Evolutionary conservation across 2,888 invertebrate species (phyloP).

Genomic region (Epinotia bilunana): DNA sequence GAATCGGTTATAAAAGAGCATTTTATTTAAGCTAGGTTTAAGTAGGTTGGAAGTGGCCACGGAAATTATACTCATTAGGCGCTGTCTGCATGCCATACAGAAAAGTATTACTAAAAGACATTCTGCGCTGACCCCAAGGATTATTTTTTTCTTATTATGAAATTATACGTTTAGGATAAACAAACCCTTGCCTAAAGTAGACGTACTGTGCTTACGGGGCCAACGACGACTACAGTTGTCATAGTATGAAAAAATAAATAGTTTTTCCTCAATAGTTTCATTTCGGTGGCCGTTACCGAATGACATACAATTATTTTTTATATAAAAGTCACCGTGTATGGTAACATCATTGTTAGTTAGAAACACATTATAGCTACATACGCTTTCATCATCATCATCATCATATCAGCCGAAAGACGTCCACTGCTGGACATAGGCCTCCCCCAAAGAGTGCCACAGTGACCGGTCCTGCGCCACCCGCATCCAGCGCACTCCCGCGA

Average conservation of each 20-base stretch:
- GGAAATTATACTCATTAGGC: background rate
- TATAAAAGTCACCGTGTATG: conserved; percentile 16
- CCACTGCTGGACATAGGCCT: no score
- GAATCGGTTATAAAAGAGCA: conserved; percentile 25
- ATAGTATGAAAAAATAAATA: background rate
- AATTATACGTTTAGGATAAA: no score
- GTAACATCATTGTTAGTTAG: conserved; percentile 14
- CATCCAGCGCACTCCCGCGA: no score
- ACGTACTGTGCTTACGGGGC: no score
- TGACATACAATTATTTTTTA: conserved; percentile 13
- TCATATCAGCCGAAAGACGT: no score
- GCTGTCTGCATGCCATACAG: background rate
- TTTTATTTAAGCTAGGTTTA: conserved; percentile 30
- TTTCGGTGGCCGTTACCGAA: background rate
- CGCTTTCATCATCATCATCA: no score
- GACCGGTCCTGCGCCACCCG: no score
- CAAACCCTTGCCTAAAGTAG: no score
- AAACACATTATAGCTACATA: background rate
- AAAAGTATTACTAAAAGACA: background rate
- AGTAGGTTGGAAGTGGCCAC: conserved; percentile 19
- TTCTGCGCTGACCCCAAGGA: background rate
- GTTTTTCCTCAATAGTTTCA: background rate
- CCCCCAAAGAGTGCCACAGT: no score
- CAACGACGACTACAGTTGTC: no score
- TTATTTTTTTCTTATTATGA: no score